Conservation (phyloP, 2,888 invertebrate genomes). For the Cremastobaeus sp. region DNA sequence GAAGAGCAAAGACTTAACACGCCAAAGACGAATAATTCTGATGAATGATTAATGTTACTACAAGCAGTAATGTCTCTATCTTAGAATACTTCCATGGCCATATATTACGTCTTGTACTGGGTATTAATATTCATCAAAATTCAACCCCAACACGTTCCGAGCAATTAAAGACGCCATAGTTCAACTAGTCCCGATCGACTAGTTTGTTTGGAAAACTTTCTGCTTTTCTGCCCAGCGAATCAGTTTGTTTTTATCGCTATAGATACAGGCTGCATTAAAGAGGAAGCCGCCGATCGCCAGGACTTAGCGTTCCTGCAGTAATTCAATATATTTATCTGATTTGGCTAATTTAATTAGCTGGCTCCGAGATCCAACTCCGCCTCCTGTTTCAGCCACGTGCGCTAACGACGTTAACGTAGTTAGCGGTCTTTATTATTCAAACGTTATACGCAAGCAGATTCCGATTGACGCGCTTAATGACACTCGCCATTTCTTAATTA, state of each 20-base stretch:
- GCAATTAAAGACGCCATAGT: no score
- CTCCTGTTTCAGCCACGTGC: constrained; percentile 59
- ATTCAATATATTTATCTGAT: constrained; percentile 63
- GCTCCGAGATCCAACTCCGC: constrained; percentile 59
- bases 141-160: constrained; percentile 9
- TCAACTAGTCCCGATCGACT: no score
- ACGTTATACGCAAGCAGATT: constrained; percentile 41
- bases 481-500: not conserved
- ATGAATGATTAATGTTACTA: constrained; percentile 54
- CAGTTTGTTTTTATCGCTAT: constrained; percentile 26
- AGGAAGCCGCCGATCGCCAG: constrained; percentile 47
- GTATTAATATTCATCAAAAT: constrained; percentile 26
- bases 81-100: constrained; percentile 5
- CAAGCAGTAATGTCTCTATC: constrained; percentile 53
- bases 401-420: constrained; percentile 62
- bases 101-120: constrained; percentile 16
- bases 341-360: constrained; percentile 68
- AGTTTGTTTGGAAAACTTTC: no score
- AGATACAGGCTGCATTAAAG: constrained; percentile 43
- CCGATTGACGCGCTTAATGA: constrained; percentile 47
- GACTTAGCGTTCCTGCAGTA: constrained; percentile 55
- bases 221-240: constrained; percentile 4
- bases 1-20: constrained; percentile 41
- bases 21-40: constrained; percentile 22
- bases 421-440: constrained; percentile 58